These are phyloP conservation scores for Nephrotoma guestfalica DNA, from an alignment of 2,888 invertebrate species.

Conservation along the genomic window DNA sequence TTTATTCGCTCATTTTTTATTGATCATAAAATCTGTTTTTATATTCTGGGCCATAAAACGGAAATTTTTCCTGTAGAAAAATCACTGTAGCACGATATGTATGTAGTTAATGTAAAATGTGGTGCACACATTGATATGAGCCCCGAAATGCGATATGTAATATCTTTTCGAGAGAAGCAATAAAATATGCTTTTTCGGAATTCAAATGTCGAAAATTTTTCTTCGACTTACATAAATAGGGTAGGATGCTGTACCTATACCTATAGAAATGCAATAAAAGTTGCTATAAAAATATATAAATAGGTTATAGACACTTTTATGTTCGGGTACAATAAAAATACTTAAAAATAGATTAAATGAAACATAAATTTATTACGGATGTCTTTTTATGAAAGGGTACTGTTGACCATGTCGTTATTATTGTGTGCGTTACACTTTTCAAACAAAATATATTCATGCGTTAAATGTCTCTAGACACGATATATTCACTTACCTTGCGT, in stretches of 20 bases:
- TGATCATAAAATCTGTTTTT: background rate
- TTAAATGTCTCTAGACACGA: too few species aligned
- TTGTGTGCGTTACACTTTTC: background rate
- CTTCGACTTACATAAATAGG: background rate
- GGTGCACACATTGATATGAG: background rate
- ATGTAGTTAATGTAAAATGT: background rate
- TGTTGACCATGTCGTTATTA: background rate
- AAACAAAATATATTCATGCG: background rate
- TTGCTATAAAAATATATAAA: background rate
- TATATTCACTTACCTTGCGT: slow-evolving; percentile 21
- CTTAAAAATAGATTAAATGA: background rate
- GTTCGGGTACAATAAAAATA: background rate
- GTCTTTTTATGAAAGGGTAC: background rate
- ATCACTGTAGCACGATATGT: background rate
- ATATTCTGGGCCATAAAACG: background rate
- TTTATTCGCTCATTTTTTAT: background rate
- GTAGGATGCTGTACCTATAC: background rate
- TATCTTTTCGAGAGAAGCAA: background rate
- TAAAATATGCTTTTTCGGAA: background rate
- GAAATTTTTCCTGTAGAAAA: background rate
- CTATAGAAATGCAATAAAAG: background rate
- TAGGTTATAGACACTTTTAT: background rate
- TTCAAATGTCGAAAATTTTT: background rate
- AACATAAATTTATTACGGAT: background rate
- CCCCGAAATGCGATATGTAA: background rate